These are phyloP conservation scores for Pheosia tremula DNA, from an alignment of 2,888 invertebrate genomes.

Conservation along the genomic window DNA sequence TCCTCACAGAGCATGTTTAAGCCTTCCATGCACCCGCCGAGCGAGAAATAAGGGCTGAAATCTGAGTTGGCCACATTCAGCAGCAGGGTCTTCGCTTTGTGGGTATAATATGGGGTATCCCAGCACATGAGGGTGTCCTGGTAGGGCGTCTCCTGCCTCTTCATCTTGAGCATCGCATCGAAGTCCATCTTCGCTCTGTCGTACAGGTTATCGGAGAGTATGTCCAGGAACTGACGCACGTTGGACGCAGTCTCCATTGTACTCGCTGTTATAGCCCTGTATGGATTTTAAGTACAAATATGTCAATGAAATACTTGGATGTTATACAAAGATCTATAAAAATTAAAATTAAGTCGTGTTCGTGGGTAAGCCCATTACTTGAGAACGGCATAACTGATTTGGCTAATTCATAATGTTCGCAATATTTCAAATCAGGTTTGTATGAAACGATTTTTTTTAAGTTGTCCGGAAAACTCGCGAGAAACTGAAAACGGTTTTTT, in stretches of 20 bases:
- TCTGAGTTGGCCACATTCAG: conserved; percentile 89
- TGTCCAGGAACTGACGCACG: conserved; percentile 92
- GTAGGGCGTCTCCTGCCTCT: conserved; percentile 74
- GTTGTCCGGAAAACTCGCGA: too few species aligned
- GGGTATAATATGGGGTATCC: conserved; percentile 95
- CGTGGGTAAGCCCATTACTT: too few species aligned
- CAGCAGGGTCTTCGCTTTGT: conserved; percentile 88
- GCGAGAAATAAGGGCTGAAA: conserved; percentile 93
- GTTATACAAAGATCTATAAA: too few species aligned
- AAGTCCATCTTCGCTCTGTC: conserved; percentile 91
- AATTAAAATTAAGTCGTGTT: background rate
- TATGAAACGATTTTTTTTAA: too few species aligned
- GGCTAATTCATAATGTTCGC: too few species aligned
- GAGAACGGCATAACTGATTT: too few species aligned
- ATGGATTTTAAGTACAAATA: background rate
- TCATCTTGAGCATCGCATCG: conserved; percentile 90
- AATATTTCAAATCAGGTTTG: too few species aligned
- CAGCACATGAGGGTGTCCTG: conserved; percentile 85
- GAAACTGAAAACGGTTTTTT: too few species aligned
- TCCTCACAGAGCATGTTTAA: conserved; percentile 94
- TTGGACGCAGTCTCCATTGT: conserved; percentile 92
- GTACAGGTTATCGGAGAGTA: conserved; percentile 88
- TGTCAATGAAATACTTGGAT: too few species aligned
- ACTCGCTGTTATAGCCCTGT: conserved; percentile 91
- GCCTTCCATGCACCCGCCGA: conserved; percentile 98